Conservation (phyloP, 2,797 vertebrate species). For the Poecilia wingei region DNA sequence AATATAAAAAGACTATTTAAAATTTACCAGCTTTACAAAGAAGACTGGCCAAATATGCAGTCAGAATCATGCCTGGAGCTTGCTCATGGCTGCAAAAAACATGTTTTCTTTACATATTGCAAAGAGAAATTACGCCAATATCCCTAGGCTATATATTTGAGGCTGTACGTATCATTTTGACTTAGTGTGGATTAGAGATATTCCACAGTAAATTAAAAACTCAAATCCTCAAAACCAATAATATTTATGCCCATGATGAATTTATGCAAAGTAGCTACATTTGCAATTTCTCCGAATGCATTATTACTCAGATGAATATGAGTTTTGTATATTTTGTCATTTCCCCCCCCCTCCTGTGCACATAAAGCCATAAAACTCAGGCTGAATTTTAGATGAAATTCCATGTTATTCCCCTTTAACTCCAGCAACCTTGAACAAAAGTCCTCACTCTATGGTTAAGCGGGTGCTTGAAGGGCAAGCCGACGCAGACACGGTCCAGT, state of each 20-base stretch:
- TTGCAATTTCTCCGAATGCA: conserved; percentile 2
- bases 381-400: conserved; percentile 48
- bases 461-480: conserved; percentile 72
- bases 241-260: not conserved
- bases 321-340: conserved; percentile 15
- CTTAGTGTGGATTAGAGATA: not conserved
- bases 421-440: conserved; percentile 74
- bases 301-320: conserved; percentile 19
- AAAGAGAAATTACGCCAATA: not conserved
- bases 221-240: not conserved
- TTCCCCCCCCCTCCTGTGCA: conserved; percentile 13
- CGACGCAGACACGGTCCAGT: conserved; percentile 69
- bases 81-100: not conserved
- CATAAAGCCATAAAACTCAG: conserved; percentile 6
- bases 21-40: not conserved
- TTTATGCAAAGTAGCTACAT: not conserved
- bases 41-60: not conserved
- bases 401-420: conserved; percentile 55
- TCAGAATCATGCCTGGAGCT: not conserved
- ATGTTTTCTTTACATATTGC: not conserved
- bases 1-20: not conserved
- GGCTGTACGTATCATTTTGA: not conserved
- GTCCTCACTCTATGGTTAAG: conserved; percentile 68
- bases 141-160: not conserved
- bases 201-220: not conserved